A percentile compares a stretch with the other conserved stretches of the same genome.
phyloP scores from a whole-genome alignment of 2,888 invertebrate genomes.

The Ormyrus rosae region DNA sequence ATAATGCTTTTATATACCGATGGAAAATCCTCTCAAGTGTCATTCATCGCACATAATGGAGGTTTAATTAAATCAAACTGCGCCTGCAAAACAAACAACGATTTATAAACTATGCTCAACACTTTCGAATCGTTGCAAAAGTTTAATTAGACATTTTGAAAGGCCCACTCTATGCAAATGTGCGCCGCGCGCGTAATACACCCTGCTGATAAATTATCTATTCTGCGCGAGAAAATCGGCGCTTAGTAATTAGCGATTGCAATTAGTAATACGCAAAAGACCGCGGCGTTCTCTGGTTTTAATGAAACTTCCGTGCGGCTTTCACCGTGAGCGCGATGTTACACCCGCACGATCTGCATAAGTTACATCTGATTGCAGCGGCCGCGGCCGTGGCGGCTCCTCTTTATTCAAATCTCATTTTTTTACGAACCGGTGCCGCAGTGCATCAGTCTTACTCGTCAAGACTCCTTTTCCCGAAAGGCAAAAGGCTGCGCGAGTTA shows the following conservation, averaged over 20 bases:
- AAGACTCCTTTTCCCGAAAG: too few relatives aligned
- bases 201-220: conserved; percentile 50
- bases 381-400: conserved; percentile 17
- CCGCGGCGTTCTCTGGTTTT: conserved; percentile 28
- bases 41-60: not conserved
- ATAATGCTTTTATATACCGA: too few relatives aligned
- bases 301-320: conserved; percentile 49
- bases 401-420: conserved; percentile 47
- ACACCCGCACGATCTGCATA: conserved; percentile 47
- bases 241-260: conserved; percentile 56
- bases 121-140: conserved; percentile 36
- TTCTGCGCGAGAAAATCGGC: conserved; percentile 57
- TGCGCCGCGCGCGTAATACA: conserved; percentile 15
- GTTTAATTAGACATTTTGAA: conserved; percentile 47
- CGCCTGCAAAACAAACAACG: not conserved
- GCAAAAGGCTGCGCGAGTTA: too few relatives aligned
- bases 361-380: conserved; percentile 53
- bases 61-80: conserved; percentile 5
- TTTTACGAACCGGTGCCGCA: too few relatives aligned
- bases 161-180: conserved; percentile 40
- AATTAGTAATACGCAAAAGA: conserved; percentile 53
- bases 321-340: conserved; percentile 42
- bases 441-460: too few relatives aligned
- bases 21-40: too few relatives aligned
- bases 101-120: not conserved